Evolutionary conservation across 2,113 vertebrate species (phyloP), one percentile per base, ranked within the genome.

Genomic region (Phrynosoma platyrhinos): DNA sequence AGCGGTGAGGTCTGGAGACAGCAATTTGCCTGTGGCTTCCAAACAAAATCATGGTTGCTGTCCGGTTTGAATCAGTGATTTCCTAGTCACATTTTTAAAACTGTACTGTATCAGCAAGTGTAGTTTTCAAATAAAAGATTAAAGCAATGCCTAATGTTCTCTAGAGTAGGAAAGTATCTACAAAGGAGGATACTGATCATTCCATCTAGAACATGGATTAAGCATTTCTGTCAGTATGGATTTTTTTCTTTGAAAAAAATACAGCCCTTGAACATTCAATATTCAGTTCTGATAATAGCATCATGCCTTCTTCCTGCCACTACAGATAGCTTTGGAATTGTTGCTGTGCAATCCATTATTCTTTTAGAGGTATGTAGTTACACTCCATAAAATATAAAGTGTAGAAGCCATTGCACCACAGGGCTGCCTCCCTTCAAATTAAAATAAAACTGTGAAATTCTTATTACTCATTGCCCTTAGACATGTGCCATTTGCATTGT

Each of bases 401-500:
- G 64, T 83, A 36, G 80, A 79, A 36, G 81, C 47, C 53, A 71
- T 82, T 86, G 58, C 72, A 71, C 72, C 71, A 79, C 40, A 13
- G 14, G 62, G 21, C 47, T 72, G 47, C 84, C 32, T 77, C 30
- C 40, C 21, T 36, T 79, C 74, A 72, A 64, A 78, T 86, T 83
- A 87, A 47, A 85, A 80, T 52, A 7, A 71, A 62, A 32, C 52
- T 72, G 64, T 3, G 9, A 91, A 88, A 87, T 62, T 53, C 40
- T 4, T 85, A 66, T 30, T 82, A 21, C 55, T 74, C 58, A 88
- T 87, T 81, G 71, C 80, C 79, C 85, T 89, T 78, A 87, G 88
- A 84, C 23, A 84, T 84, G 0, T 69, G 40, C 47, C 9, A 71
- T 55, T 92, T 84, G 27, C 23, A 62, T 92, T 88, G 82, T 82